Base-by-base conservation (phyloP, 2,888 invertebrate species). In the Mycalesis mineus region DNA sequence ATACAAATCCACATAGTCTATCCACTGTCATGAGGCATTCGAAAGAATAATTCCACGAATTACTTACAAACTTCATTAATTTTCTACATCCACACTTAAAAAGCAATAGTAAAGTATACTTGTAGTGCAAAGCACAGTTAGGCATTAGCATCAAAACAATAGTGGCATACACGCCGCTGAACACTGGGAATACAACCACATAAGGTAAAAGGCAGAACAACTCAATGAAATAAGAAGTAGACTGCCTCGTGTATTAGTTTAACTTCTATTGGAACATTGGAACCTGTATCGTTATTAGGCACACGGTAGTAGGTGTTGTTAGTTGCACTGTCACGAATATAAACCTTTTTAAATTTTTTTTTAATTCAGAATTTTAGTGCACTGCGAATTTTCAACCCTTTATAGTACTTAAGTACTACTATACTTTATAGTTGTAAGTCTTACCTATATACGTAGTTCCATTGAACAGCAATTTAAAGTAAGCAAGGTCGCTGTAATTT, bases 71-170 rank as follows among this genome's bases (percentile, higher is more conserved):
- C 31, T 15, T 45, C 14, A 31, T 47, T 37, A 44, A 33, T 47
- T 33, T 31, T 31, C 31, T 31, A 31, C 31, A 45, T 45, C 45
- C 29, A 14, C 29, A 57, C 54, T 51, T 54, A 55, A 58, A 58
- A 58, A 45, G 51, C 51, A 57, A 49, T 50, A 45, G 57, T 55
- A 55, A 64, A 64, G 60, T 65, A 55, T 61, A 60, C 61, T 64
- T 64, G 62, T 62, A 65, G 67, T 66, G 57, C 63, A 57, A 60
- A 58, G 56, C 49, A 65, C 65, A 64, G 67, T 66, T 65, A 63
- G 53, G 54, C 57, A 68, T 70, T 69, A 64, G 64, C 68, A 69
- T 69, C 48, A 61, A 65, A 65, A 69, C 66, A 67, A 67, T 66
- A 62, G 51, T 54, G 50, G 58, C 58, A 47, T 42, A 49, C 47